Base-by-base conservation (phyloP, 2,888 invertebrate species). In the Anorthoa munda region DNA sequence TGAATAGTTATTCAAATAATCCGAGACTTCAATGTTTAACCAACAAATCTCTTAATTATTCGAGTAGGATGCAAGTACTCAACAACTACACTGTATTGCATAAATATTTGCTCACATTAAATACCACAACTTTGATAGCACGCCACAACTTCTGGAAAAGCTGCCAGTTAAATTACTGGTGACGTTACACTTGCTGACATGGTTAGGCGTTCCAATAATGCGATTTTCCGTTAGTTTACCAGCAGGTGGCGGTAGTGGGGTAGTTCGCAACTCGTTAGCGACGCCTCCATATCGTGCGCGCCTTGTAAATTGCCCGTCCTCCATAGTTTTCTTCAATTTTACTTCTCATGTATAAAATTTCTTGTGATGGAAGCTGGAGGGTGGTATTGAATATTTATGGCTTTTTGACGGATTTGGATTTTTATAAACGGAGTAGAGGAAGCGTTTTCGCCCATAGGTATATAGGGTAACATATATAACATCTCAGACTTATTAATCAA, bases 181-280 rank as follows among this genome's bases (percentile, higher is more conserved):
- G 64, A 77, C 65, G 78, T 64, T 66, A 76, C 71, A 68, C 75
- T 83, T 70, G 61, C 60, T 26, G 82, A 53, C 75, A 75, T 66
- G 75, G 79, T 76, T 73, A 77, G 74, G 81, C 85, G 84, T 86
- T 87, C 79, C 87, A 82, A 83, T 90, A 90, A 90, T 86, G 87
- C 68, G 79, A 90, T 90, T 90, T 89, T 84, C 84, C 82, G 80
- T 84, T 86, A 86, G 86, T 84, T 85, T 81, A 63, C 82, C 84
- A 76, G 74, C 87, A 88, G 87, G 87, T 88, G 88, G 88, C 81
- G 84, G 69, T 83, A 71, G 79, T 79, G 78, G 60, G 75, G 70
- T 82, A 84, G 87, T 90, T 91, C 81, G 75, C 85, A 90, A 88
- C 86, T 90, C 90, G 90, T 90, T 91, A 89, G 87, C 82, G 74